Base-by-base conservation (phyloP, 2,888 invertebrate genomes). In the Pandemis cinnamomeana region DNA sequence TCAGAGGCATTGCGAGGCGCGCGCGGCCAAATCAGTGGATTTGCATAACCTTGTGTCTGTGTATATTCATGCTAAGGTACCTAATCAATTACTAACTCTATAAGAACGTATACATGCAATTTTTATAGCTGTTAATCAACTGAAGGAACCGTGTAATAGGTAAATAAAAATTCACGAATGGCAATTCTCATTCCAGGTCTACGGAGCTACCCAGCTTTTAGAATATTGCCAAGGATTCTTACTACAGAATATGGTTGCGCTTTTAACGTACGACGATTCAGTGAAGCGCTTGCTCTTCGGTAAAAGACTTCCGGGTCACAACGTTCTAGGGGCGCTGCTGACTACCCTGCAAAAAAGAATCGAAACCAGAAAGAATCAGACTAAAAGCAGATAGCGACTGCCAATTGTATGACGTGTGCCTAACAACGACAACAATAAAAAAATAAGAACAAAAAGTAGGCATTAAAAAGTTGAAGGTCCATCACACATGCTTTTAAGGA, bases 231-330 rank as follows among this genome's bases (percentile, higher is more conserved):
- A 98, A 92, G 98, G 98, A 69, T 98, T 98, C 87, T 93, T 98
- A 42, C 95, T 98, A 63, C 98, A 98, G 91, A 98, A 98, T 85
- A 97, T 98, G 98, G 98, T 98, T n/a, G 97, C 98, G n/a, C 93
- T 98, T 42, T 94, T 98, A 66, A 98, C 98, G 0, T 98, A 98
- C 84, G 98, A 98, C 83, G 98, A 98, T 86, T 98, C 98, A 0
- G 98, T 98, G 0, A 97, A 98, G 85, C 95, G 98, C 77, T 92
- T 98, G 72, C 95, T 98, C 53, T 98, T 98, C 83, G 98, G 98
- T 58, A 98, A 98, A 89, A 97, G 98, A 84, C 93, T 98, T 77
- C 98, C 98, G 68, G 98, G 98, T 81, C 98, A 98, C 86, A 98
- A 98, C 84, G 98, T 98, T 6, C 94, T 98, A 13, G 97, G 97